Percentiles rank a stretch among this genome's conserved stretches.
phyloP scores from a whole-genome alignment of 2,888 invertebrate genomes.

The Tetrapedia diversipes region DNA sequence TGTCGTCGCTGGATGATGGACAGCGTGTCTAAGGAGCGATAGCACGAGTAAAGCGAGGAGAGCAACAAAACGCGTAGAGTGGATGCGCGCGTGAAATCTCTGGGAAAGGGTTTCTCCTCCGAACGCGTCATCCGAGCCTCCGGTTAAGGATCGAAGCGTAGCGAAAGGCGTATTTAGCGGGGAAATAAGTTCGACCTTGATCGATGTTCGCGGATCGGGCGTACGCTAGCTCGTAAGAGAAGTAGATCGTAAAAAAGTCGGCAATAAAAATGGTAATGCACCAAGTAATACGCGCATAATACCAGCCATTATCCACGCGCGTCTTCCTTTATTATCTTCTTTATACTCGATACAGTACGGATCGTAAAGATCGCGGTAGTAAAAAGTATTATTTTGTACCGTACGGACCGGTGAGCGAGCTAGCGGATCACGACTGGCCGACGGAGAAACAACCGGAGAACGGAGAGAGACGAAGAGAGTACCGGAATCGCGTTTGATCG shows the following conservation, averaged over 20 bases:
- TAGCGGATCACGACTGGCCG: not conserved
- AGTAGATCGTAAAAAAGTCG: conserved; percentile 67
- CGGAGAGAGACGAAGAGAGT: not conserved
- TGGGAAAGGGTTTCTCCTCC: not conserved
- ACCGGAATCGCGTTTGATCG: too few species aligned
- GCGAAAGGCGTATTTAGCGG: conserved; percentile 11
- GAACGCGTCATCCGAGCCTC: not conserved
- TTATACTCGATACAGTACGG: conserved; percentile 68
- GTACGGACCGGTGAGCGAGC: conserved; percentile 12
- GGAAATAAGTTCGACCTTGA: conserved; percentile 55
- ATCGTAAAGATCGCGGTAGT: conserved; percentile 69
- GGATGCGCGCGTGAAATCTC: too few species aligned
- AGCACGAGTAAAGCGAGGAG: too few species aligned
- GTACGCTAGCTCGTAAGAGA: conserved; percentile 51
- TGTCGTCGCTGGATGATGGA: not conserved
- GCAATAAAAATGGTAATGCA: conserved; percentile 71
- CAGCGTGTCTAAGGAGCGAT: not conserved
- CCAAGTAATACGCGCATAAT: conserved; percentile 70
- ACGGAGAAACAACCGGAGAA: not conserved
- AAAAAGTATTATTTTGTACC: conserved; percentile 70
- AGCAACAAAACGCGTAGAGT: too few species aligned
- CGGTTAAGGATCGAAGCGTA: not conserved
- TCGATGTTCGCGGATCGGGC: conserved; percentile 49
- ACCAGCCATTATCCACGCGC: conserved; percentile 68
- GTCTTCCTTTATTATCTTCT: conserved; percentile 70